phyloP scores from a whole-genome alignment of 2,888 invertebrate species.

The Agrochola litura region DNA sequence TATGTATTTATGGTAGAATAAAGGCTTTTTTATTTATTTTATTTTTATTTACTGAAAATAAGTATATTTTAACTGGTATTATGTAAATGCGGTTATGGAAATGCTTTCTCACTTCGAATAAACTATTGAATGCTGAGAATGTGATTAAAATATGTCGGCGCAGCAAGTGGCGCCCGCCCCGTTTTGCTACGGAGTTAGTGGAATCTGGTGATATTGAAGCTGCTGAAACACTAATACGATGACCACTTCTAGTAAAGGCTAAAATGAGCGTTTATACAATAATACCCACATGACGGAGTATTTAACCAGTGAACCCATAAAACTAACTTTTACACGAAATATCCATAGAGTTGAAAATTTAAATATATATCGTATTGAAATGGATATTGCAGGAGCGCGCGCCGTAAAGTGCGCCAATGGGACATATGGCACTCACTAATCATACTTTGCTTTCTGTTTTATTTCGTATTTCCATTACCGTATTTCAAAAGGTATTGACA shows the following conservation, averaged over 20 bases:
- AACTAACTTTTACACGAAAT: constrained; percentile 59
- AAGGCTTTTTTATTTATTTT: too few species aligned
- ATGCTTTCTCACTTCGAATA: background rate
- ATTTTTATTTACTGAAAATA: too few species aligned
- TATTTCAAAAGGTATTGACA: constrained; percentile 91
- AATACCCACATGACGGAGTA: constrained; percentile 9
- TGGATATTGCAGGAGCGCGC: constrained; percentile 80
- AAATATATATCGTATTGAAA: constrained; percentile 82
- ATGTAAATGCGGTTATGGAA: background rate
- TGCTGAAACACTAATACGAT: too few species aligned
- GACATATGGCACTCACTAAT: constrained; percentile 89
- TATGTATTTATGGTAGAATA: too few species aligned
- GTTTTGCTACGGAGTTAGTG: too few species aligned
- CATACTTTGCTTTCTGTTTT: constrained; percentile 91
- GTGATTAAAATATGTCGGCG: background rate
- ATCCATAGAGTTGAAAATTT: constrained; percentile 70
- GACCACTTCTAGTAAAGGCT: background rate
- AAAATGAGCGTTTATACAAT: constrained; percentile 9
- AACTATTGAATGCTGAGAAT: background rate
- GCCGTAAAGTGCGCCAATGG: constrained; percentile 87
- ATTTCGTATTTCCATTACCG: constrained; percentile 90
- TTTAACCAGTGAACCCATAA: constrained; percentile 40
- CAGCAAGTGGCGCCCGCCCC: too few species aligned
- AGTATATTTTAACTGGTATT: background rate
- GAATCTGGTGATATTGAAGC: too few species aligned